A percentile compares a stretch with the other conserved stretches of the same genome.
These are phyloP conservation scores for Oligia strigilis DNA, from an alignment of 2,888 invertebrate genomes.

Conservation along the genomic window DNA sequence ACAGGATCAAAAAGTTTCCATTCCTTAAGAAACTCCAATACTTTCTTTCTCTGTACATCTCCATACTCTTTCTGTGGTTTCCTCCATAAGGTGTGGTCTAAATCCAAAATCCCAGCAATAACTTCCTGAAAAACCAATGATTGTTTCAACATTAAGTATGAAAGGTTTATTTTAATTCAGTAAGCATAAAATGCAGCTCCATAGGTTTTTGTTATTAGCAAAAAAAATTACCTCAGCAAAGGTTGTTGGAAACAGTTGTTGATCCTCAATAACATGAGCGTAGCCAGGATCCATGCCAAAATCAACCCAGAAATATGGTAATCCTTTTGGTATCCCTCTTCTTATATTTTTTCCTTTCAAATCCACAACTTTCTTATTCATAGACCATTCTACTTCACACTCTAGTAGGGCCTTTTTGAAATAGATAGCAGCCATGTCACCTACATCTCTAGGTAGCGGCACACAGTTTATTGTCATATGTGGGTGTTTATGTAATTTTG, in stretches of 20 bases:
- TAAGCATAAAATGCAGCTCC: background rate
- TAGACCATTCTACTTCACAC: conserved; percentile 98
- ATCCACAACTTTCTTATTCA: conserved; percentile 95
- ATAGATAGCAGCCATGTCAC: conserved; percentile 98
- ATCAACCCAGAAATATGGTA: conserved; percentile 98
- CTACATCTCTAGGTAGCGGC: conserved; percentile 95
- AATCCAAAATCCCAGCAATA: conserved; percentile 98
- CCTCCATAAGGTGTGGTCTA: conserved; percentile 96
- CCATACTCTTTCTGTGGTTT: conserved; percentile 94
- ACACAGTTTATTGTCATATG: conserved; percentile 98
- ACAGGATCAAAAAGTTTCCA: conserved; percentile 93
- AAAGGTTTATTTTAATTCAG: conserved; percentile 7
- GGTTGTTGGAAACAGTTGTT: conserved; percentile 95
- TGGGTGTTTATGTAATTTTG: conserved; percentile 93
- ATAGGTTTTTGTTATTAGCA: background rate
- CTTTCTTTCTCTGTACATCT: conserved; percentile 94
- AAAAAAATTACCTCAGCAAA: conserved; percentile 95
- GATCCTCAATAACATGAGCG: conserved; percentile 99
- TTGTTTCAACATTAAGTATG: background rate
- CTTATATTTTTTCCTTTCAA: conserved; percentile 93
- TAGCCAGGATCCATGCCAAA: conserved; percentile 98
- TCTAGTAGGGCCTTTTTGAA: conserved; percentile 99
- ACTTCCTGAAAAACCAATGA: conserved; percentile 92
- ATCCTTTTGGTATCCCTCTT: conserved; percentile 96
- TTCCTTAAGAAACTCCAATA: conserved; percentile 92